Evolutionary conservation across 1,140 invertebrate genomes (phyloP), one percentile per base, ranked within the genome.

Genomic region (Hylaeus anthracinus): DNA sequence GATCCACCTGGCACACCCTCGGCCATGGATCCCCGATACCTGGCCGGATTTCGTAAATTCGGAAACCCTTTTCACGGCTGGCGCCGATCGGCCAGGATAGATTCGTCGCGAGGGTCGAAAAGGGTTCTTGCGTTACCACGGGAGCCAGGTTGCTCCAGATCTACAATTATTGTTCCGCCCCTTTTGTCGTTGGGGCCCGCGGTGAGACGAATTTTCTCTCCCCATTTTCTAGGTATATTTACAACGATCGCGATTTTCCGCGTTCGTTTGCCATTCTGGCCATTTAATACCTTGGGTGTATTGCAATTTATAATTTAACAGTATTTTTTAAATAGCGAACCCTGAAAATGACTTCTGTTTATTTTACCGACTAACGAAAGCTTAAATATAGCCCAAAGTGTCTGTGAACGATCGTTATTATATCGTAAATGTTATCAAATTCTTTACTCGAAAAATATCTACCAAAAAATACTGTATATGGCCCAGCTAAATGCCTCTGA

Each of bases 11-110:
- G 58, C 12, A 37, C 66, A 48, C 37, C n/a, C 64, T 63, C 72
- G 71, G 84, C 72, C 76, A 84, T 26, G 58, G 66, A 14, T 65
- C 56, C 45, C 39, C 64, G 10, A 66, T 72, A 84, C 79, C 70
- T 82, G 72, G 61, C 63, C n/a, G 63, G 67, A 64, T 88, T 88
- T 82, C 73, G 53, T 81, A 88, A 87, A 87, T 81, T 85, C 61
- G 82, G 86, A 81, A 88, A 74, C 78, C 76, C 78, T 83, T 88
- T 78, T 77, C 81, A 76, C 70, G 48, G 26, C 53, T 60, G 70
- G 63, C 69, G 65, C 66, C 60, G 63, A 65, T 73, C 69, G 8
- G n/a, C 14, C 15, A 37, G 72, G 55, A 72, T 70, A 78, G 79
- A 70, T 51, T 53, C 26, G 48, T 74, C 48, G n/a, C 51, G 26